Percentiles rank a stretch among this genome's conserved stretches.
Evolutionary conservation across 1,140 invertebrate genomes (phyloP).

Genomic region (Platyscapa corneri): DNA sequence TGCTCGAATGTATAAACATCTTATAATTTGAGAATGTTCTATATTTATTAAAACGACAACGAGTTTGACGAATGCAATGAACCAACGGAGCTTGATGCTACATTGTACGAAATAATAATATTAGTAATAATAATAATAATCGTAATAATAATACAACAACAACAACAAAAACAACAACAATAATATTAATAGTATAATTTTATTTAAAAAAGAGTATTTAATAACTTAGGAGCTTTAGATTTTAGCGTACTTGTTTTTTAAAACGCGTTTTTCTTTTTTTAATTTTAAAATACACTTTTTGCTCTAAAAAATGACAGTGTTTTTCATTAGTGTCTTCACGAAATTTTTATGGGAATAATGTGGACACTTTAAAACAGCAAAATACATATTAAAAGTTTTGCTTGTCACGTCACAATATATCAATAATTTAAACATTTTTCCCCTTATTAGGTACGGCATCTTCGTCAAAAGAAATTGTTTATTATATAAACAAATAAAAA

Average conservation of each 20-base stretch:
- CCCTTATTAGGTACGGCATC: not conserved
- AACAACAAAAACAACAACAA: not conserved
- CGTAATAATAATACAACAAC: not conserved
- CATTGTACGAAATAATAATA: conserved; percentile 20
- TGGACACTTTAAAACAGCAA: not conserved
- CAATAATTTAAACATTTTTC: conserved; percentile 27
- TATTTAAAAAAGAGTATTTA: conserved; percentile 29
- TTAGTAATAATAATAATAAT: conserved; percentile 19
- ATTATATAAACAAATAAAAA: not conserved
- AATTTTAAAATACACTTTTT: conserved; percentile 5
- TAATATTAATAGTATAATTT: conserved; percentile 26
- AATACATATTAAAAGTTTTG: conserved; percentile 23
- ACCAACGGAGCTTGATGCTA: conserved; percentile 34
- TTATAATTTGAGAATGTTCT: conserved; percentile 16
- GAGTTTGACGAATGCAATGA: conserved; percentile 36
- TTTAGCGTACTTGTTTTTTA: not conserved
- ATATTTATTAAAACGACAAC: conserved; percentile 18
- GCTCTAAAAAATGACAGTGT: not conserved
- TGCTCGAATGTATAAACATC: not conserved
- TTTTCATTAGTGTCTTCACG: not conserved
- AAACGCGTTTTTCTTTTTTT: not conserved
- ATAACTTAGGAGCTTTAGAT: not conserved
- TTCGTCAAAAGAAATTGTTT: conserved; percentile 19
- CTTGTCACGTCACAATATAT: conserved; percentile 22
- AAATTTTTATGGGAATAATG: not conserved